These are phyloP conservation scores for Drosophila pseudoobscura DNA, from an alignment of 1,140 invertebrate species.

Conservation along the genomic window DNA sequence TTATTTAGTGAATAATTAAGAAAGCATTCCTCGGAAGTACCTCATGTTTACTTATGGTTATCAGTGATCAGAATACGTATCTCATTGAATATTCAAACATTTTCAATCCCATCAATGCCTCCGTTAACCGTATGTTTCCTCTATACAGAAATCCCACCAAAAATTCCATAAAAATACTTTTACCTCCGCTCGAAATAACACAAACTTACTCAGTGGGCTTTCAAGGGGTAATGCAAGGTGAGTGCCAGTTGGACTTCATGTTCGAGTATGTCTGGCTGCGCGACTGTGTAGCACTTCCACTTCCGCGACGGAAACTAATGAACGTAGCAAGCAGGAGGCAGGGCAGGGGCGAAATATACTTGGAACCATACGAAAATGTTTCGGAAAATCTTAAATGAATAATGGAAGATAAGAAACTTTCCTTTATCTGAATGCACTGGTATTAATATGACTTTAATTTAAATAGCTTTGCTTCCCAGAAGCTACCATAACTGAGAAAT, in stretches of 20 bases:
- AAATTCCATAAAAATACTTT: slow-evolving; percentile 51
- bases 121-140: slow-evolving; percentile 14
- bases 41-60: too few species aligned
- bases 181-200: slow-evolving; percentile 40
- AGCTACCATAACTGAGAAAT: neutral
- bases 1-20: too few species aligned
- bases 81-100: too few species aligned
- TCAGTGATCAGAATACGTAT: too few species aligned
- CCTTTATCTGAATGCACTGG: slow-evolving; percentile 8
- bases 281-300: slow-evolving; percentile 66
- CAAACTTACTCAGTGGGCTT: slow-evolving; percentile 32
- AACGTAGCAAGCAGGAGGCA: slow-evolving; percentile 51
- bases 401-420: slow-evolving; percentile 38
- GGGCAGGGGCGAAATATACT: slow-evolving; percentile 41
- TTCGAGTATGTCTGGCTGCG: slow-evolving; percentile 63
- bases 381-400: slow-evolving; percentile 64
- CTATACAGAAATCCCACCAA: slow-evolving; percentile 30
- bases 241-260: slow-evolving; percentile 35
- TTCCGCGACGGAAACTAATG: slow-evolving; percentile 68
- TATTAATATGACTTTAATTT: slow-evolving; percentile 62
- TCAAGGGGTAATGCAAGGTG: neutral
- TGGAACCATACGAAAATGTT: slow-evolving; percentile 51
- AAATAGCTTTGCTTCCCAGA: slow-evolving; percentile 44
- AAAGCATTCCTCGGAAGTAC: too few species aligned
- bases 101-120: too few species aligned